Evolutionary conservation across 1,140 invertebrate genomes (phyloP).

Genomic region (Galleria mellonella): DNA sequence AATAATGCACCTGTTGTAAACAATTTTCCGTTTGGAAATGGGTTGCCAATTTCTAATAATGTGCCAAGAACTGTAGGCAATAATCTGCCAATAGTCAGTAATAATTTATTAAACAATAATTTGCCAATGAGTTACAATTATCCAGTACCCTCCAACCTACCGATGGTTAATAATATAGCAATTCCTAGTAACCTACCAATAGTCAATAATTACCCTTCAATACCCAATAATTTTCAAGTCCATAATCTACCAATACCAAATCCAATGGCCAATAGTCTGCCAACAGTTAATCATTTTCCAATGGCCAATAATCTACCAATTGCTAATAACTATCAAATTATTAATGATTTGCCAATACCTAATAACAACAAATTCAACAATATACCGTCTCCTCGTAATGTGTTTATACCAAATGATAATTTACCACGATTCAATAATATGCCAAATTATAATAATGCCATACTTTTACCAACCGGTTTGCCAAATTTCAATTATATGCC

Average conservation of each 20-base stretch:
- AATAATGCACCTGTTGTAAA: background rate
- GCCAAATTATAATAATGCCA: background rate
- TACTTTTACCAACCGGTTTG: too few relatives aligned
- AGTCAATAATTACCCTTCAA: background rate
- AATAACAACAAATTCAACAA: background rate
- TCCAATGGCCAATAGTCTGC: background rate
- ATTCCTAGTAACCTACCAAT: background rate
- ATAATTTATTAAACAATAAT: background rate
- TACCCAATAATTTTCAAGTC: background rate
- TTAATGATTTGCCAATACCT: background rate
- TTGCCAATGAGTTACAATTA: background rate
- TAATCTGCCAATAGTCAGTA: background rate
- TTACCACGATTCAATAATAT: background rate
- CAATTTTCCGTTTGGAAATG: background rate
- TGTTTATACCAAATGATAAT: background rate
- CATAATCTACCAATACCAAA: background rate
- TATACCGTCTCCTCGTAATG: background rate
- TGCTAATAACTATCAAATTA: background rate
- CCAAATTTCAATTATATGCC: background rate
- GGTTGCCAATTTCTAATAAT: background rate
- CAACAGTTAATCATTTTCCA: background rate
- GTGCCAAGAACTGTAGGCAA: background rate
- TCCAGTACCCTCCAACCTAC: background rate
- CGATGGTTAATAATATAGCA: background rate
- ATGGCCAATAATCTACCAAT: background rate